Evolutionary conservation across 2,888 invertebrate species (phyloP), one percentile per base, ranked within the genome.

Genomic region (Stenodera caucasica): DNA sequence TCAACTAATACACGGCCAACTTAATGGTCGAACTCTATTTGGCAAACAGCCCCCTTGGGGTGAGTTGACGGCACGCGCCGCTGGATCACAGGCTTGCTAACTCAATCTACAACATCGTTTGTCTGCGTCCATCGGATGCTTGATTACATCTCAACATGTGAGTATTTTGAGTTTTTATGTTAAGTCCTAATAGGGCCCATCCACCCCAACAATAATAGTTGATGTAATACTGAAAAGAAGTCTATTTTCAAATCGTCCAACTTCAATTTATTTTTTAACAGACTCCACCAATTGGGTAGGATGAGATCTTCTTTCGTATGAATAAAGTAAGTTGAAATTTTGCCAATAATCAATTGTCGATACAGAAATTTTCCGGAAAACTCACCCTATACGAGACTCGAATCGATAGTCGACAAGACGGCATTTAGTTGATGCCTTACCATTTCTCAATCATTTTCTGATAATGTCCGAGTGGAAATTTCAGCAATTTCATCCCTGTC

Each of bases 31-130:
- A 54, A 52, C 53, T 59, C 40, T 40, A 55, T 59, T 30, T 14
- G 21, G 37, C 37, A 50, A 62, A 62, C 49, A 23, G 21, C 49
- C 58, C 57, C 63, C 54, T 55, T 53, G 53, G 56, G 59, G 63
- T 51, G 50, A 57, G 50, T 57, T 56, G 33, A 23, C 49, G 58
- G 56, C 63, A 57, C 57, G 58, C 58, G 58, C 55, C 58, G 21
- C 54, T 50, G 61, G 45, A 60, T 29, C 33, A 32, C 54, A 58
- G 60, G 15, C 54, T 58, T 59, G 51, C 52, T 53, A 62, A 62
- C 63, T 60, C 60, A 63, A 63, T 63, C 60, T 52, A 60, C 33
- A 52, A 53, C 57, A 54, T 63, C 60, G 57, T 63, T 63, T 63
- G 54, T 63, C 63, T 63, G 58, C 29, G 63, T 60, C 63, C 45